Base-by-base conservation (phyloP, 2,888 invertebrate genomes). In the Phymatocera aterrima region DNA sequence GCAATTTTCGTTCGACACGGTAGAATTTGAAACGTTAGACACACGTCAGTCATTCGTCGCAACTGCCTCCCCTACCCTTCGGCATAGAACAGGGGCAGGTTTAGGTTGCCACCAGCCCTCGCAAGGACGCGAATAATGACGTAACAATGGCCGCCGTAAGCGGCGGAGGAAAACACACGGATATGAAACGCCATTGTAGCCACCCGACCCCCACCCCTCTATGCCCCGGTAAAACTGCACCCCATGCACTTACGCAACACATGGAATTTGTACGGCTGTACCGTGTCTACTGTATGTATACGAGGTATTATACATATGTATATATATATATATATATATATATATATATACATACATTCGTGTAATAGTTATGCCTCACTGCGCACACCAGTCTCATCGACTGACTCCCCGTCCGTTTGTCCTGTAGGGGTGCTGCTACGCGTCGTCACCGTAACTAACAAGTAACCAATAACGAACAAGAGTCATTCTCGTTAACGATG, bases 401-500 rank as follows among this genome's bases (percentile, higher is more conserved):
- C 6, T 24, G 60, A 60, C 21, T 18, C 60, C 4, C 64, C n/a
- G 43, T 68, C 8, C 24, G 43, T 12, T 46, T n/a, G 43, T 46
- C 18, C 43, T n/a, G n/a, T n/a, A 34, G 31, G 72, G 72, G 72
- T 72, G 54, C 72, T 54, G 21, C 54, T 10, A 12, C 54, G 54
- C 54, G 54, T 21, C 72, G 72, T 51, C 72, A 68, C 68, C 68
- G 68, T 68, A 15, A 18, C 72, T 54, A 72, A 72, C 72, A 48
- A 54, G 57, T 54, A 75, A 75, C 54, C 57, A 75, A 75, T 75
- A 75, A 78, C 78, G 79, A 80, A 87, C 86, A 88, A 89, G 88
- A 88, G 87, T 89, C 89, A 89, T 87, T 85, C 87, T 84, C 83
- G 86, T 87, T 89, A 89, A 90, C 88, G 89, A 89, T 89, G 89